Evolutionary conservation across 2,797 vertebrate genomes (phyloP).

Genomic region (Girardinus metallicus): DNA sequence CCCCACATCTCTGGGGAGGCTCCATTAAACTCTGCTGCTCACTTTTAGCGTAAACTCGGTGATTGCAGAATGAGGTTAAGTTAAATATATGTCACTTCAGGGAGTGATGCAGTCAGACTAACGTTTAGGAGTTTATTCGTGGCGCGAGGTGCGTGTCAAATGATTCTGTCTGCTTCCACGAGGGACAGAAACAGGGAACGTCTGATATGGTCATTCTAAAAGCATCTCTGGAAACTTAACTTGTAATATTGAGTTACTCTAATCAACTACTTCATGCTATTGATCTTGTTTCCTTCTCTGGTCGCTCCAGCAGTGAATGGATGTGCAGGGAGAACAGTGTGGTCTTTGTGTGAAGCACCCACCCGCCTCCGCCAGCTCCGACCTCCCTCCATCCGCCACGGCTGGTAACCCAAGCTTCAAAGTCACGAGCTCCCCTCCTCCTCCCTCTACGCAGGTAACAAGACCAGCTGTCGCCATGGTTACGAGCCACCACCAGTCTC

Average conservation of each 20-base stretch:
- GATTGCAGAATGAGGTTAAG: slow-evolving; percentile 38
- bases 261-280: slow-evolving; percentile 74
- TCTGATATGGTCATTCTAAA: slow-evolving; percentile 61
- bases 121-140: slow-evolving; percentile 39
- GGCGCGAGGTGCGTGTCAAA: slow-evolving; percentile 18
- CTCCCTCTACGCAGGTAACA: slow-evolving; percentile 68
- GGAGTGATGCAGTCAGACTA: slow-evolving; percentile 50
- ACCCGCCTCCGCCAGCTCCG: slow-evolving; percentile 5
- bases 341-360: slow-evolving; percentile 67
- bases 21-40: slow-evolving; percentile 31
- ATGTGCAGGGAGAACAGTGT: slow-evolving; percentile 65
- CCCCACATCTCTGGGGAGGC: slow-evolving; percentile 26
- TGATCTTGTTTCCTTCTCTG: slow-evolving; percentile 69
- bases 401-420: slow-evolving; percentile 69
- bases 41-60: slow-evolving; percentile 24
- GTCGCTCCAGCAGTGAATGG: slow-evolving; percentile 58
- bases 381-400: slow-evolving; percentile 44
- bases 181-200: slow-evolving; percentile 38
- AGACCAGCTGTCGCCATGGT: slow-evolving; percentile 73
- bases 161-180: slow-evolving; percentile 25
- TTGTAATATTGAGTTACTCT: slow-evolving; percentile 76
- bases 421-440: slow-evolving; percentile 64
- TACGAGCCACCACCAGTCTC: slow-evolving; percentile 67
- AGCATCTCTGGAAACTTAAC: slow-evolving; percentile 69
- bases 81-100: slow-evolving; percentile 56